These are phyloP conservation scores for Phylloscopus whistleri DNA, from an alignment of 2,113 vertebrate genomes.

Conservation along the genomic window DNA sequence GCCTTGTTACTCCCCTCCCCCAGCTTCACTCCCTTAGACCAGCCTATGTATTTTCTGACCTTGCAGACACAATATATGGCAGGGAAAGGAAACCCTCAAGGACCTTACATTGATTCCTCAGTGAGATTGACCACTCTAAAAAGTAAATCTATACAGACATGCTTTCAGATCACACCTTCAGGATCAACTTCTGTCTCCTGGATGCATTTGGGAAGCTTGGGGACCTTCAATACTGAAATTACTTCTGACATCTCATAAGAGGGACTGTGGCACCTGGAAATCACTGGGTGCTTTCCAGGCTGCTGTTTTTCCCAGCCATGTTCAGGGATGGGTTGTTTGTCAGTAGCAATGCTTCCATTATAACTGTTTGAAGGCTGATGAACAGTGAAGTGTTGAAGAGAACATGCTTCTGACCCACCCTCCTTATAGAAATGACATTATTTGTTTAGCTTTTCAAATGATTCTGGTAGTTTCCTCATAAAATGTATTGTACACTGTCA, in stretches of 20 bases:
- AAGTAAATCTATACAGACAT: neutral
- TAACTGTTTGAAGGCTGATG: neutral
- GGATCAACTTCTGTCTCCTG: neutral
- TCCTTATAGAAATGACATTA: neutral
- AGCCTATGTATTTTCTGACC: neutral
- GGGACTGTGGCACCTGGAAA: neutral
- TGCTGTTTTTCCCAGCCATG: neutral
- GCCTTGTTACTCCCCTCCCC: constrained; percentile 5
- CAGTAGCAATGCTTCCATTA: neutral
- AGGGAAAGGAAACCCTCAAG: neutral
- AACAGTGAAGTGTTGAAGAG: neutral
- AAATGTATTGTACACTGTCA: neutral
- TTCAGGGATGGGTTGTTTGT: neutral
- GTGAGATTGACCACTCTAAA: neutral
- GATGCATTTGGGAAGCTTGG: neutral
- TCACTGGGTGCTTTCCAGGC: neutral
- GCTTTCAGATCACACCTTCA: neutral
- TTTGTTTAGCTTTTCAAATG: neutral
- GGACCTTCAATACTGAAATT: neutral
- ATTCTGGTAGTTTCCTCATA: neutral
- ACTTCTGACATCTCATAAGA: neutral
- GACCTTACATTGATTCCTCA: neutral
- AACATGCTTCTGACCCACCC: neutral
- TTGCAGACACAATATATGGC: neutral
- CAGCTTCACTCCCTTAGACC: neutral